Percentiles rank a stretch among this genome's conserved stretches.
phyloP scores from a whole-genome alignment of 2,888 invertebrate genomes.

The Lasioglossum villosulum region DNA sequence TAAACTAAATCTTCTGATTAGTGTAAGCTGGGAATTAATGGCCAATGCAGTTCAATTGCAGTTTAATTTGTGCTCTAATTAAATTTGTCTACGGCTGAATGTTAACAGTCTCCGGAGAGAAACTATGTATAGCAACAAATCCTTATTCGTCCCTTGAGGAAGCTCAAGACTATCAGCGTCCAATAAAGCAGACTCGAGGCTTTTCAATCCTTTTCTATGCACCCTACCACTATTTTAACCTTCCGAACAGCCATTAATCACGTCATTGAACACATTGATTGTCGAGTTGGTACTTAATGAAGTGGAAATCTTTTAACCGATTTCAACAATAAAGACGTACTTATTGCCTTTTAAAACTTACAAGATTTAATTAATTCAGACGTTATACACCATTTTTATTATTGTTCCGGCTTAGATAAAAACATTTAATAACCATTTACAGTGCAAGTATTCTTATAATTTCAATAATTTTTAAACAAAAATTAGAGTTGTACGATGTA shows the following conservation, averaged over 20 bases:
- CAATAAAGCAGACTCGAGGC: not conserved
- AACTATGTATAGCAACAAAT: not conserved
- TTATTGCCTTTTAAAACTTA: not conserved
- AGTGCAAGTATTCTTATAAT: too few relatives aligned
- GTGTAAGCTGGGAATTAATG: not conserved
- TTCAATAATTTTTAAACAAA: too few relatives aligned
- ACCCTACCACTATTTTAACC: not conserved
- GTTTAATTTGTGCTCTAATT: not conserved
- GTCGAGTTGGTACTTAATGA: not conserved
- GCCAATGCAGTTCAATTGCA: not conserved
- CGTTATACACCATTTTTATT: not conserved
- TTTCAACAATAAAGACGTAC: not conserved
- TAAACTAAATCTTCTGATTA: not conserved
- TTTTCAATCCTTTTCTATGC: not conserved
- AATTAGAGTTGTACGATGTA: too few relatives aligned
- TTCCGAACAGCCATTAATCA: not conserved
- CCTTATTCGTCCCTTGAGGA: not conserved
- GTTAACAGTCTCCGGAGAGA: not conserved
- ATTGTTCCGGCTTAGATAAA: not conserved
- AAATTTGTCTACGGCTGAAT: not conserved
- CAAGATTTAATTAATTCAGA: not conserved
- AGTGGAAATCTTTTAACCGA: not conserved
- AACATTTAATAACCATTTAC: not conserved
- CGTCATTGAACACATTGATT: not conserved
- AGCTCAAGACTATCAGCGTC: not conserved